Percentiles rank a stretch among this genome's conserved stretches.
phyloP scores from a whole-genome alignment of 1,140 invertebrate genomes.

The Lethocerus indicus region DNA sequence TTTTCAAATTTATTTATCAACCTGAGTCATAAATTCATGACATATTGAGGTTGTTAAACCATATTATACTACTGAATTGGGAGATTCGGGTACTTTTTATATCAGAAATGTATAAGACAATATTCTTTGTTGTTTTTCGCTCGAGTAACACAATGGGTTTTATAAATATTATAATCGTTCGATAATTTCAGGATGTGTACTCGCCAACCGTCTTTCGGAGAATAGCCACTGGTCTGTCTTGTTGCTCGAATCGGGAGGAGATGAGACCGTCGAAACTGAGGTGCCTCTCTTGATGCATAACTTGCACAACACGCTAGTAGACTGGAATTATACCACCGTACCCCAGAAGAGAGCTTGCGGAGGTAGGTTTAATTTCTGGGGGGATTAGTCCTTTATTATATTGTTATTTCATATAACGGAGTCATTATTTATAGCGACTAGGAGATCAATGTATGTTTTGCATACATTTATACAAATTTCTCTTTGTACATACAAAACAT shows the following conservation, averaged over 20 bases:
- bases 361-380: constrained; percentile 1
- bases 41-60: no score
- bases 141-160: no score
- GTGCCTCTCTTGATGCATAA: constrained; percentile 41
- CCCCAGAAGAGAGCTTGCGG: background rate
- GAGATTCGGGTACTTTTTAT: no score
- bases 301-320: constrained; percentile 32
- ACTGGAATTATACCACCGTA: constrained; percentile 36
- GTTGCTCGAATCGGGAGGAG: constrained; percentile 56
- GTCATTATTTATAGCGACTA: background rate
- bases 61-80: no score
- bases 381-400: background rate
- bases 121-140: no score
- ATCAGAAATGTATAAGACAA: no score
- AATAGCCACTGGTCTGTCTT: constrained; percentile 55
- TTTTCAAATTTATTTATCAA: no score
- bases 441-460: background rate
- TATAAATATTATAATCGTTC: no score
- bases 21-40: no score
- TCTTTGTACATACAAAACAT: background rate
- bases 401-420: background rate
- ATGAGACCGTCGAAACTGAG: constrained; percentile 48
- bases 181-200: constrained; percentile 60
- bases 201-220: constrained; percentile 74
- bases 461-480: no score